Conservation (phyloP, 2,113 vertebrate genomes). For the Tragelaphus strepsiceros region DNA sequence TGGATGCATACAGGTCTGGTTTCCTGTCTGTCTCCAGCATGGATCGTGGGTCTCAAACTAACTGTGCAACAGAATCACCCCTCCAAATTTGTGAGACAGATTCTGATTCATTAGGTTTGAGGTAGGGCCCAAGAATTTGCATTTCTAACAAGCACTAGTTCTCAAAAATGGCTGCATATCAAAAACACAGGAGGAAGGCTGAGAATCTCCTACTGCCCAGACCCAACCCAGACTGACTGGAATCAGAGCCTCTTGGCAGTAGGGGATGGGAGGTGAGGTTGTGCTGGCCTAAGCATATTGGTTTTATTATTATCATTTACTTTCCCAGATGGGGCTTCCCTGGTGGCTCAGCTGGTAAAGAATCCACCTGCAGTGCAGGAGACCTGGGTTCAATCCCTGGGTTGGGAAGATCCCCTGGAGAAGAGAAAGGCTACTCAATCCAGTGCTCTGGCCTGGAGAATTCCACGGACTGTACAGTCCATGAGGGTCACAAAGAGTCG, state of each 20-base stretch:
- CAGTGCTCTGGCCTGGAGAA: neutral
- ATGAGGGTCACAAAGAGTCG: neutral
- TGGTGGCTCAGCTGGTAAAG: neutral
- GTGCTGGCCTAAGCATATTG: neutral
- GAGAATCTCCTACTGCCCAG: neutral
- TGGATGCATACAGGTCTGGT: neutral
- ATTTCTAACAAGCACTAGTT: neutral
- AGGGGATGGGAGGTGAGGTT: accelerated
- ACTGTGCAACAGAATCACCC: neutral
- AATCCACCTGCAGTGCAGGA: accelerated
- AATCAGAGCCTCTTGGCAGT: neutral
- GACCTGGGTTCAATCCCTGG: neutral
- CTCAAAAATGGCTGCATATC: neutral
- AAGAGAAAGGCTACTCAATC: neutral
- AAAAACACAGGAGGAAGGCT: neutral
- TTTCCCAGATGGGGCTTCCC: neutral
- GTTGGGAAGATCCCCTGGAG: neutral
- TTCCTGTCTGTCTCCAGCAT: neutral
- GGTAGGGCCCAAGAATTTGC: neutral
- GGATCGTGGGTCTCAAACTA: neutral
- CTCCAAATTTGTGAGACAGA: neutral
- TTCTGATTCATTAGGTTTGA: neutral
- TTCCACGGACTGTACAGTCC: neutral
- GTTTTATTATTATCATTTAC: neutral
- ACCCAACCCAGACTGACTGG: neutral